phyloP scores from a whole-genome alignment of 2,113 vertebrate species.

The Saccopteryx bilineata region DNA sequence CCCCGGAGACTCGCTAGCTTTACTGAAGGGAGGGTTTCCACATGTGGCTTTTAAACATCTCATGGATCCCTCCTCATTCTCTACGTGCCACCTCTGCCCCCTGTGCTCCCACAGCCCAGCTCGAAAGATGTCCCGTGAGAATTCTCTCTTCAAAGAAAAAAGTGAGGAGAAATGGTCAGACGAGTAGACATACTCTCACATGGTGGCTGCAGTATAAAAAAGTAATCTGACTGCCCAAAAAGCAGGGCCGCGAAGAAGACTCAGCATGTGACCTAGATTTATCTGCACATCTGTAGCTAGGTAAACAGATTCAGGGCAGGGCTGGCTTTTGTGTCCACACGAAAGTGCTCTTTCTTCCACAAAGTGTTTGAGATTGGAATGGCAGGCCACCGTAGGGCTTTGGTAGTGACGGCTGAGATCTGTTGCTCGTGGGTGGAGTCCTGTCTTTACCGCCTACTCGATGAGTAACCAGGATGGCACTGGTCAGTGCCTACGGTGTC shows the following conservation, averaged over 20 bases:
- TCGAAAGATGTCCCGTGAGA: slow-evolving; percentile 1
- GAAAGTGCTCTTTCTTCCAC: neutral
- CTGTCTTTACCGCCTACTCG: neutral
- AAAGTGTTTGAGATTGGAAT: neutral
- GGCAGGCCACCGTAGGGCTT: neutral
- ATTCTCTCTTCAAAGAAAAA: neutral
- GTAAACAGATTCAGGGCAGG: neutral
- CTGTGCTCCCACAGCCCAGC: neutral
- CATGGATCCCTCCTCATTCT: neutral
- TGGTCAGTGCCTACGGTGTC: neutral
- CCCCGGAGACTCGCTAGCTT: neutral
- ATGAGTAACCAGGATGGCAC: neutral
- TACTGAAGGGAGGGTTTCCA: neutral
- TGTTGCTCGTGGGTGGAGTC: neutral
- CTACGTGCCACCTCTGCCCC: neutral
- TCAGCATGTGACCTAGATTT: neutral
- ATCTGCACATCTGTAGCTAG: neutral
- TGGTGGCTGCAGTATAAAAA: neutral
- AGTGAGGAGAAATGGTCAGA: neutral
- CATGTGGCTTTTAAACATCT: neutral
- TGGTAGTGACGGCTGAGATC: neutral
- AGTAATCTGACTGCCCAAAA: neutral
- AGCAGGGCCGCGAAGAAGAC: neutral
- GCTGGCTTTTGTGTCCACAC: neutral
- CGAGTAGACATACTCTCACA: neutral